Evolutionary conservation across 1,140 invertebrate genomes (phyloP).

Genomic region (Zophobas morio): DNA sequence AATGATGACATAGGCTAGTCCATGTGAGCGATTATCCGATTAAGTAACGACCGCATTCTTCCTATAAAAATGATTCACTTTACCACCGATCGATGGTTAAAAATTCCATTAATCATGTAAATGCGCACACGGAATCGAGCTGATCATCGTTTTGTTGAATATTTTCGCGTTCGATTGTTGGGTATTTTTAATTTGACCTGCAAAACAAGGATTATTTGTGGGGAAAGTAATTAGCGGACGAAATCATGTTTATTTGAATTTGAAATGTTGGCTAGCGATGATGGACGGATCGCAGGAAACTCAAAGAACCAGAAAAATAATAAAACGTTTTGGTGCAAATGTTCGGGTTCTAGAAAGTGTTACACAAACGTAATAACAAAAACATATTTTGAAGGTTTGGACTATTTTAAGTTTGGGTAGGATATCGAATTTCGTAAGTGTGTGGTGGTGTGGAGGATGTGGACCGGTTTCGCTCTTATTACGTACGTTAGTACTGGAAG

Average conservation of each 20-base stretch:
- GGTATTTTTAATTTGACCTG: neutral
- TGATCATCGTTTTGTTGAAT: too few relatives aligned
- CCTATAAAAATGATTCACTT: neutral
- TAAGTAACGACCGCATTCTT: constrained; percentile 32
- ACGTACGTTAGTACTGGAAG: too few relatives aligned
- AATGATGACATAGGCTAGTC: neutral
- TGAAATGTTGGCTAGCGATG: neutral
- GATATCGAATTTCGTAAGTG: too few relatives aligned
- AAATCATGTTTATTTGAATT: constrained; percentile 2
- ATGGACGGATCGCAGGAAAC: too few relatives aligned
- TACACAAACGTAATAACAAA: too few relatives aligned
- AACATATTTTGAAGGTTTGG: too few relatives aligned
- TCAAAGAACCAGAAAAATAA: too few relatives aligned
- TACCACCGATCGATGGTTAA: neutral
- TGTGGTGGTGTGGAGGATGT: too few relatives aligned
- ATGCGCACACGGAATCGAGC: neutral
- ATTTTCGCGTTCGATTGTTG: neutral
- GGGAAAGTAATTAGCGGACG: constrained; percentile 1
- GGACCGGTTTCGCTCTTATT: too few relatives aligned
- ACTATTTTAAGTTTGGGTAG: too few relatives aligned
- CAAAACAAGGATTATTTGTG: neutral
- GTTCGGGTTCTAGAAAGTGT: too few relatives aligned
- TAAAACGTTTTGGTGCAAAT: too few relatives aligned
- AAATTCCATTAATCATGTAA: constrained; percentile 7
- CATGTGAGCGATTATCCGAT: constrained; percentile 7